These are phyloP conservation scores for Rhynchonycteris naso DNA, from an alignment of 2,797 vertebrate species.

Conservation along the genomic window DNA sequence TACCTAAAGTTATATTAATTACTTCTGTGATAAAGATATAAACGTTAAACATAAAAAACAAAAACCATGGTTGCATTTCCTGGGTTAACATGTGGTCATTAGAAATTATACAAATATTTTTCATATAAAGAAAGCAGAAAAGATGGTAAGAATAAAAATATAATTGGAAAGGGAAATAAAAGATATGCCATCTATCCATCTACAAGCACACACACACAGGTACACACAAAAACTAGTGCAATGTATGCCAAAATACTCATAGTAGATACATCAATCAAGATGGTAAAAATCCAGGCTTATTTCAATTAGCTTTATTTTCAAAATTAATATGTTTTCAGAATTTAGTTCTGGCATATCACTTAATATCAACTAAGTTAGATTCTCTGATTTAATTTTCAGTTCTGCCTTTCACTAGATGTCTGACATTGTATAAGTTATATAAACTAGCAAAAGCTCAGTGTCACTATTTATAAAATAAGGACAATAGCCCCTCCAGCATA, in stretches of 20 bases:
- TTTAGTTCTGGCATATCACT: neutral
- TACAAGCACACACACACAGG: neutral
- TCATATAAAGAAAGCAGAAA: neutral
- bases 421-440: neutral
- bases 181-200: neutral
- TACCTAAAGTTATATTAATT: neutral
- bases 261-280: neutral
- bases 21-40: neutral
- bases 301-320: slow-evolving; percentile 7
- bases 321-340: neutral
- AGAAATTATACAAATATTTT: slow-evolving; percentile 18
- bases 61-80: neutral
- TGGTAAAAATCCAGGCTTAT: neutral
- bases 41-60: neutral
- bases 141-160: neutral
- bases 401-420: neutral
- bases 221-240: neutral
- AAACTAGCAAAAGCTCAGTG: neutral
- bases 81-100: neutral
- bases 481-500: neutral
- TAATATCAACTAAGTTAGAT: neutral
- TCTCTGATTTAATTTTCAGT: neutral
- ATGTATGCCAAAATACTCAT: neutral
- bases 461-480: neutral
- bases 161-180: neutral